Base-by-base conservation (phyloP, 1,140 invertebrate genomes). In the Drosophila sucinea region DNA sequence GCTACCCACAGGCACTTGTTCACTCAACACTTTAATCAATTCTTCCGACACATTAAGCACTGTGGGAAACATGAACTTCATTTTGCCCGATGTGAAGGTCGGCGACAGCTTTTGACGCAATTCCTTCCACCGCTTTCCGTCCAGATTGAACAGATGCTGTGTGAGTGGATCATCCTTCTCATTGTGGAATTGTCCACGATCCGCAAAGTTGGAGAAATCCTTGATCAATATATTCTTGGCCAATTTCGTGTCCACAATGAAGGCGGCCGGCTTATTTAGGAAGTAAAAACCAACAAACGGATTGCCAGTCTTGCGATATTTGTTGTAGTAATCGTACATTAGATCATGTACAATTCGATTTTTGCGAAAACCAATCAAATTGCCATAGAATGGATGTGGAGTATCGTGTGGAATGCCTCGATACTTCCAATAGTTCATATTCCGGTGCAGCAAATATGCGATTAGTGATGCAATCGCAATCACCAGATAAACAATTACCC, bases 191-290 rank as follows among this genome's bases (percentile, higher is more conserved):
- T 93, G 84, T 60, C 93, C 93, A 17, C 92, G 87, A 67, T 94
- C 93, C 44, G 92, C 77, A 63, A 95, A 95, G 74, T 93, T 85
- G 1, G 93, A 77, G 63, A 95, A 95, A 70, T 95, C 94, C 35
- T 93, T 94, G 2, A 94, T 89, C 3, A 95, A 74, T 17, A 95
- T 92, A 41, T 92, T 89, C 74, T 93, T 93, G 1, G 93, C 86
- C 44, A 94, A 70, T 54, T 83, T 67, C 1, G 66, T 47, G 38
- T 90, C 79, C 10, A 90, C 7, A 5, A 90, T 33, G 3, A 90
- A 73, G 1, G 80, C 81, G 0, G 69, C n/a, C 4, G 67, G 73
- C 17, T 67, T 77, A 1, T 82, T 70, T 11, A 85, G 54, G 27
- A 85, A 81, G 51, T 63, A 74, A 38, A 90, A 81, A 8, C 89